phyloP scores from a whole-genome alignment of 2,888 invertebrate genomes.

The Perizoma affinitatum region DNA sequence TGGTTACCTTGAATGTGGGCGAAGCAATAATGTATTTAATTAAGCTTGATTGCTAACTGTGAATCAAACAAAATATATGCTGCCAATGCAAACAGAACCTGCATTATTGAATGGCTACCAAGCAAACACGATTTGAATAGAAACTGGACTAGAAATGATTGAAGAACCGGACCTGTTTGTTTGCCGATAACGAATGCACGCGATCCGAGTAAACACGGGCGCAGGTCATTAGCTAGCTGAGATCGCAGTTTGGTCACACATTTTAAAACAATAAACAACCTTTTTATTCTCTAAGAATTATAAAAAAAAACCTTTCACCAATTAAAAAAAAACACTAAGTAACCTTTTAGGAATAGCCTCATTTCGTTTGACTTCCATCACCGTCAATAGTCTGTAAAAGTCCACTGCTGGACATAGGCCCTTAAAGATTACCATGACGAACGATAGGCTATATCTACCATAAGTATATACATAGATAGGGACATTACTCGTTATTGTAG shows the following conservation, averaged over 20 bases:
- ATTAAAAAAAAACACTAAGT: too few species aligned
- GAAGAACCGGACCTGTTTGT: constrained; percentile 33
- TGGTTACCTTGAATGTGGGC: not conserved
- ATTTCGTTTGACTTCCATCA: too few species aligned
- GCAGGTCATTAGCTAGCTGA: constrained; percentile 52
- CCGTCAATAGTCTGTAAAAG: too few species aligned
- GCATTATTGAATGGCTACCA: constrained; percentile 41
- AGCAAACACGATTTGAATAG: constrained; percentile 55
- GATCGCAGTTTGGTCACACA: constrained; percentile 27
- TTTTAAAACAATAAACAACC: not conserved
- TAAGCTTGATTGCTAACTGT: constrained; percentile 14
- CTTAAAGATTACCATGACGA: too few species aligned
- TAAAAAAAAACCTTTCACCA: too few species aligned
- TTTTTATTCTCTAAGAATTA: too few species aligned
- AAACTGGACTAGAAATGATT: constrained; percentile 49
- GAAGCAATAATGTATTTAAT: not conserved
- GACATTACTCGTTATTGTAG: too few species aligned
- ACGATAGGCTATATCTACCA: too few species aligned
- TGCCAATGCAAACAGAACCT: constrained; percentile 44
- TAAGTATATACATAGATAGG: too few species aligned
- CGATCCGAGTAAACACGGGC: constrained; percentile 64
- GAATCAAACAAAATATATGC: constrained; percentile 29
- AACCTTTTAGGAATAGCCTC: too few species aligned
- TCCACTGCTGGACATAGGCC: too few species aligned
- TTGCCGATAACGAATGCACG: constrained; percentile 45